Conservation (phyloP, 2,888 invertebrate genomes). For the Physocephala rufipes region DNA sequence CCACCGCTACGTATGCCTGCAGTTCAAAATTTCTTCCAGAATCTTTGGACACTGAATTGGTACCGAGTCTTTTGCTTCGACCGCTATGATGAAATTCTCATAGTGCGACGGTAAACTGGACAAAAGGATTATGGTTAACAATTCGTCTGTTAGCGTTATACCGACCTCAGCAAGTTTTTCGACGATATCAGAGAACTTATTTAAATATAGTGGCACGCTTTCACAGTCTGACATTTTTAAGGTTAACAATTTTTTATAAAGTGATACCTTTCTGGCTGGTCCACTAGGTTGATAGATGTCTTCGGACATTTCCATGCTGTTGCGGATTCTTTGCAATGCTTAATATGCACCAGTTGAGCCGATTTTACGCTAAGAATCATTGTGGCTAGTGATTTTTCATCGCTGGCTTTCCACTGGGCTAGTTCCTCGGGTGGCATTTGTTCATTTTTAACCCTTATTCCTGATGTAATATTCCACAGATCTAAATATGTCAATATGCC, state of each 20-base stretch:
- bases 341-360: slow-evolving; percentile 13
- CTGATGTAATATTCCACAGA: slow-evolving; percentile 16
- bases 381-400: slow-evolving; percentile 17
- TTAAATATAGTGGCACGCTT: slow-evolving; percentile 32
- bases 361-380: slow-evolving; percentile 16
- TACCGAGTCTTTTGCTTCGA: slow-evolving; percentile 38
- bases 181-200: slow-evolving; percentile 31
- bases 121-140: slow-evolving; percentile 35
- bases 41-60: not conserved
- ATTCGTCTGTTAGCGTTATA: slow-evolving; percentile 25
- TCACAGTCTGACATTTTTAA: slow-evolving; percentile 23
- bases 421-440: not conserved
- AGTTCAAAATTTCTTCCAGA: not conserved
- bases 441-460: not conserved
- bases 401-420: not conserved
- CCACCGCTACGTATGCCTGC: slow-evolving; percentile 27
- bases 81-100: slow-evolving; percentile 38
- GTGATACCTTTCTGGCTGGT: slow-evolving; percentile 29
- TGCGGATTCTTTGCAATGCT: slow-evolving; percentile 29
- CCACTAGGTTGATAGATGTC: slow-evolving; percentile 38
- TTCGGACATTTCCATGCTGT: slow-evolving; percentile 29
- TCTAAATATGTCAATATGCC: not conserved
- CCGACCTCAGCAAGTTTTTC: slow-evolving; percentile 31
- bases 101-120: slow-evolving; percentile 38
- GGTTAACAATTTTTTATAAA: slow-evolving; percentile 38